Conservation (phyloP, 2,797 vertebrate genomes). For the Oreortyx pictus region DNA sequence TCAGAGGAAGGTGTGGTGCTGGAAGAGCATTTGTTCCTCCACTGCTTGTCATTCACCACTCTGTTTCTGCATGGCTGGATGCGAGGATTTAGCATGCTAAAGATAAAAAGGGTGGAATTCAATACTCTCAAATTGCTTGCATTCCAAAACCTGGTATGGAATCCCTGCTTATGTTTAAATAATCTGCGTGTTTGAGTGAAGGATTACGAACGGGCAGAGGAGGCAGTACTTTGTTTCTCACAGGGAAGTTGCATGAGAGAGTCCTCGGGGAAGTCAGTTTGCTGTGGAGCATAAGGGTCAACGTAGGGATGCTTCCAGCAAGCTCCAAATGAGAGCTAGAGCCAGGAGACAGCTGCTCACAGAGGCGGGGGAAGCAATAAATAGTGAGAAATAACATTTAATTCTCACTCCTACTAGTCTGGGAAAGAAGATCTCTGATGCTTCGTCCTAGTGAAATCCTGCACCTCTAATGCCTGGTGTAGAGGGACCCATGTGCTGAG, state of each 20-base stretch:
- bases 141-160: neutral
- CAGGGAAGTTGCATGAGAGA: neutral
- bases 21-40: fast-evolving
- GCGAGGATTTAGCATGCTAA: neutral
- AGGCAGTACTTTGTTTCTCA: neutral
- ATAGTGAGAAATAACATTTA: neutral
- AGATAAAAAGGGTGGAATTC: slow-evolving; percentile 14
- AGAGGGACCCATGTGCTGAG: neutral
- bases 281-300: slow-evolving; percentile 15
- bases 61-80: neutral
- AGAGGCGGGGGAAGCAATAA: slow-evolving; percentile 10
- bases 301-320: neutral
- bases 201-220: neutral
- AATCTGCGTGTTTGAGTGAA: slow-evolving; percentile 34
- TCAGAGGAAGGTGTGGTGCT: fast-evolving
- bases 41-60: fast-evolving
- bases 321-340: neutral
- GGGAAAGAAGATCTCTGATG: neutral
- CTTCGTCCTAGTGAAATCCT: neutral
- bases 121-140: neutral
- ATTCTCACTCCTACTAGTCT: neutral
- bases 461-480: neutral
- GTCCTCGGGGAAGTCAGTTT: slow-evolving; percentile 20
- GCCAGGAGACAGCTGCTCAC: slow-evolving; percentile 14
- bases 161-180: slow-evolving; percentile 47